Evolutionary conservation across 1,140 invertebrate genomes (phyloP), one percentile per base, ranked within the genome.

Genomic region (Cherax destructor): DNA sequence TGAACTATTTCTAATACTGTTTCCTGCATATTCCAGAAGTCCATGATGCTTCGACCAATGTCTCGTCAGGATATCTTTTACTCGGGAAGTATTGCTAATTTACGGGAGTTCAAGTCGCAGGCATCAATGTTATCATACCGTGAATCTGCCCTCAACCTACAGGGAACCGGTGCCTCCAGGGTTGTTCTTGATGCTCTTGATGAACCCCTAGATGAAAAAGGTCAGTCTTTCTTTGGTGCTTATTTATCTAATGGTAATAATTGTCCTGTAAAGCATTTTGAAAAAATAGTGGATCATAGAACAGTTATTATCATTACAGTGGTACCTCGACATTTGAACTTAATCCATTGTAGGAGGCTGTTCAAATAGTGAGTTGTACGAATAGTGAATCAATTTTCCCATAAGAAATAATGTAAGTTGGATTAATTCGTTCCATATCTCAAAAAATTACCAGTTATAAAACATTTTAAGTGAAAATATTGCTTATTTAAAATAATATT

Each of bases 61-160:
- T 99, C 98, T 9, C 95, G 98, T 76, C 99, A 99, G 95, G 99
- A 99, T 95, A 99, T 99, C 93, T 99, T 99, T 95, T 99, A 99
- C 95, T 98, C 98, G 18, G 99, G 99, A 49, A 98, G 98, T 50
- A 97, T 99, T 10, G 95, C 97, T 52, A 97, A 99, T 95, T 95
- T 99, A 83, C 98, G 97, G 0, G 97, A 99, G 95, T 99, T 97
- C 94, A 97, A 98, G 94, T 98, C 97, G 86, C 98, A 99, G 94
- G 98, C 98, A 93, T 98, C 98, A 11, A 95, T 99, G n/a, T 96
- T 97, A 59, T 97, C 97, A 91, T 98, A 98, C 94, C 95, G 98
- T 65, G 96, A 97, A 93, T 97, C 97, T 77, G 96, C 98, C n/a
- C 95, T 97, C 18, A 97, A 97, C 47, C 94, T 98, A 24, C 96